A percentile compares a stretch with the other conserved stretches of the same genome.
Evolutionary conservation across 2,888 invertebrate genomes (phyloP).

Genomic region (Panopea generosa): DNA sequence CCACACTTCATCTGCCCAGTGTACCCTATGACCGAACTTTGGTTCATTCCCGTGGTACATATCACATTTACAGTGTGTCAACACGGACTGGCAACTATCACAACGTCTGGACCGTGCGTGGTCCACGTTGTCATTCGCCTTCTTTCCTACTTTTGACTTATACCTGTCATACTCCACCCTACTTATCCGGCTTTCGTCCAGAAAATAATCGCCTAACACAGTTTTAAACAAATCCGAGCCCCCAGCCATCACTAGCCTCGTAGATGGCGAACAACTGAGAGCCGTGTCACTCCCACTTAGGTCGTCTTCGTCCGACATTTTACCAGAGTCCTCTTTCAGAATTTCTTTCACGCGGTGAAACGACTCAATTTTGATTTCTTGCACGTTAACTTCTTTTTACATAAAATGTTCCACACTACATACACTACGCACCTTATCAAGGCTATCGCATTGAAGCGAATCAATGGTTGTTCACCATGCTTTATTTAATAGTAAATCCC

Average conservation of each 20-base stretch:
- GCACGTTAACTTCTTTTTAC: too few species aligned
- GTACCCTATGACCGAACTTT: slow-evolving; percentile 53
- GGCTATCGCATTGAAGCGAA: too few species aligned
- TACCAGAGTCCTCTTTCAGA: background rate
- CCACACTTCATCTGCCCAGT: slow-evolving; percentile 65
- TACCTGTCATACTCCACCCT: slow-evolving; percentile 54
- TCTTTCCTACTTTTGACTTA: slow-evolving; percentile 32
- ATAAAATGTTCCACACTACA: too few species aligned
- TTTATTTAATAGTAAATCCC: too few species aligned
- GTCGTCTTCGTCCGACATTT: slow-evolving; percentile 41
- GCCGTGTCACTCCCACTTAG: slow-evolving; percentile 46
- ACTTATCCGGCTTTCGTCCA: slow-evolving; percentile 43
- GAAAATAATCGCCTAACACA: slow-evolving; percentile 46
- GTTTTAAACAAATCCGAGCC: slow-evolving; percentile 52
- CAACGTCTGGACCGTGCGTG: slow-evolving; percentile 42
- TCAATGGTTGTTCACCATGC: too few species aligned
- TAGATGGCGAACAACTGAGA: slow-evolving; percentile 26
- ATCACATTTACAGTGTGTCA: slow-evolving; percentile 53
- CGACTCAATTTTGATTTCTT: too few species aligned
- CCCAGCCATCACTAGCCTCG: slow-evolving; percentile 12
- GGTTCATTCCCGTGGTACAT: slow-evolving; percentile 32
- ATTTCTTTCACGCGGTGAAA: too few species aligned
- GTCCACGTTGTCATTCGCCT: slow-evolving; percentile 27
- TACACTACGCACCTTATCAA: too few species aligned
- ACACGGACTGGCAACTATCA: slow-evolving; percentile 45